These are phyloP conservation scores for Lasioglossum albipes DNA, from an alignment of 1,140 invertebrate genomes.

Conservation along the genomic window DNA sequence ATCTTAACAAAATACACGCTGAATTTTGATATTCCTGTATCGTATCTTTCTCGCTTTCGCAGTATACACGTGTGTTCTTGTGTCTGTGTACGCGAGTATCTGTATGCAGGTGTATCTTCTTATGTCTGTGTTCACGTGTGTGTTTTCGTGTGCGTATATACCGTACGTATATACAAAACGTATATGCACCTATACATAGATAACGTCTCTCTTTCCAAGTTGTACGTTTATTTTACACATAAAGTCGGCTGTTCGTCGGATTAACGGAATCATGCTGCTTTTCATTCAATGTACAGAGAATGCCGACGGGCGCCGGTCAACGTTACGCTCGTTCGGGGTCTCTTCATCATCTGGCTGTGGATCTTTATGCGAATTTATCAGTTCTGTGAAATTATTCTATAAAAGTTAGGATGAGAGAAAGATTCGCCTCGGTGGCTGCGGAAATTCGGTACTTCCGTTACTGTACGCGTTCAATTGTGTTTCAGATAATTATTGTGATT, in stretches of 20 bases:
- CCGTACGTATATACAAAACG: slow-evolving; percentile 51
- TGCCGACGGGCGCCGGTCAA: neutral
- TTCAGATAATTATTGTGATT: too few relatives aligned
- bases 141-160: slow-evolving; percentile 40
- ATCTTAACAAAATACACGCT: neutral
- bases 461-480: too few relatives aligned
- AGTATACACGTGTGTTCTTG: slow-evolving; percentile 15
- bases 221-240: slow-evolving; percentile 74
- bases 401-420: too few relatives aligned
- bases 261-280: slow-evolving; percentile 67
- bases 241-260: slow-evolving; percentile 68
- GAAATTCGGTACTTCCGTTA: too few relatives aligned
- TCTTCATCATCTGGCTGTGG: too few relatives aligned
- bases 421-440: too few relatives aligned
- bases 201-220: slow-evolving; percentile 60
- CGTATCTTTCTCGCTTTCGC: neutral
- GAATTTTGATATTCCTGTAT: slow-evolving; percentile 8
- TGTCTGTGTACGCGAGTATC: too few relatives aligned
- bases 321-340: too few relatives aligned
- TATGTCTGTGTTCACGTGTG: too few relatives aligned
- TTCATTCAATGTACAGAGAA: slow-evolving; percentile 55
- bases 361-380: too few relatives aligned
- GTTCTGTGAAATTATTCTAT: too few relatives aligned
- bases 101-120: too few relatives aligned
- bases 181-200: slow-evolving; percentile 49